Evolutionary conservation across 2,888 invertebrate species (phyloP).

Genomic region (Limenitis camilla): DNA sequence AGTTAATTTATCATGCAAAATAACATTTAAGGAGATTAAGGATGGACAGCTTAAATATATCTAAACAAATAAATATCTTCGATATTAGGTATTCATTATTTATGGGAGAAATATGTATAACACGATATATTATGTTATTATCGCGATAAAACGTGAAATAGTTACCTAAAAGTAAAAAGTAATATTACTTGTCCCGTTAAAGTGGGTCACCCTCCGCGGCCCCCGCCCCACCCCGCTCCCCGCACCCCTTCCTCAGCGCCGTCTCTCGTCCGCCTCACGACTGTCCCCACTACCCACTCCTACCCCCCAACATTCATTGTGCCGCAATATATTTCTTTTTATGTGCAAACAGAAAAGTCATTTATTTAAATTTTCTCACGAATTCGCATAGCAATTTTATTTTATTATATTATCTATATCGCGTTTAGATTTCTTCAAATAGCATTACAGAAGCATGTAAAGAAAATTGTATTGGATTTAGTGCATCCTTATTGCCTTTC

Average conservation of each 20-base stretch:
- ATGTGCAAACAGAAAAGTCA: conserved; percentile 76
- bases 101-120: conserved; percentile 10
- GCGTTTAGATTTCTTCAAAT: conserved; percentile 64
- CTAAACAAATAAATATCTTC: too few species aligned
- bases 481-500: conserved; percentile 30
- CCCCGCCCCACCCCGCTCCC: conserved; percentile 28
- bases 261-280: conserved; percentile 58
- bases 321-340: conserved; percentile 76
- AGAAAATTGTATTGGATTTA: conserved; percentile 31
- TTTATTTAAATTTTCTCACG: conserved; percentile 76
- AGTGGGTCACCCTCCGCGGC: conserved; percentile 68
- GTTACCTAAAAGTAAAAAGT: conserved; percentile 76
- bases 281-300: conserved; percentile 57
- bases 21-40: too few species aligned
- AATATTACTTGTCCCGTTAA: conserved; percentile 75
- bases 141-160: conserved; percentile 71
- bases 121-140: conserved; percentile 52
- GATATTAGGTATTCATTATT: conserved; percentile 1
- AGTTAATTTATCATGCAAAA: too few species aligned
- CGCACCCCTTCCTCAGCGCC: conserved; percentile 38
- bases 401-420: conserved; percentile 74
- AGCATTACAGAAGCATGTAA: conserved; percentile 38
- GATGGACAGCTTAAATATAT: too few species aligned
- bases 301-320: conserved; percentile 71
- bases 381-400: conserved; percentile 75